Evolutionary conservation across 2,797 vertebrate species (phyloP).

Genomic region (Myotis pilosus): DNA sequence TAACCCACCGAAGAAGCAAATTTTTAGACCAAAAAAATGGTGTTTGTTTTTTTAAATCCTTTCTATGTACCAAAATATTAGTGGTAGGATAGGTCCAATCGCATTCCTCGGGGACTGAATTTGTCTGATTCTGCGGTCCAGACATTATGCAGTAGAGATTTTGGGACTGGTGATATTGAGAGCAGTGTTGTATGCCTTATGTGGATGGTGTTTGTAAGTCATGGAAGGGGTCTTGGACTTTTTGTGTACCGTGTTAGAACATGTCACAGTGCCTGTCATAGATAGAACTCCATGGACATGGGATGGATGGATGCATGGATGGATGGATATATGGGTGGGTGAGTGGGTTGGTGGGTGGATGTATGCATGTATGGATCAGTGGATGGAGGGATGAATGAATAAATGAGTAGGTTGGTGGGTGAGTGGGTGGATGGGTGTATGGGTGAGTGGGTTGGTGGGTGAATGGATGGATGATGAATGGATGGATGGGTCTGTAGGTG

Average conservation of each 20-base stretch:
- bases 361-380: too few species aligned
- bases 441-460: background rate
- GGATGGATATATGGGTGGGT: too few species aligned
- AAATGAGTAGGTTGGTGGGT: too few species aligned
- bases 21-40: too few species aligned
- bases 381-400: too few species aligned
- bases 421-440: too few species aligned
- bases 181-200: fast-evolving
- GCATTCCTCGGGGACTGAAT: too few species aligned
- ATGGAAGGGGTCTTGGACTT: background rate
- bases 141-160: fast-evolving
- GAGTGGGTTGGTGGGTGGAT: too few species aligned
- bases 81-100: background rate
- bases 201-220: fast-evolving
- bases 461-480: background rate
- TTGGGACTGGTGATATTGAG: background rate
- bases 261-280: background rate
- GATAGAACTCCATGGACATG: background rate
- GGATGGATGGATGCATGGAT: too few species aligned
- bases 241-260: background rate
- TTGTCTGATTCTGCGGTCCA: background rate
- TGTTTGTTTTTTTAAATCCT: background rate
- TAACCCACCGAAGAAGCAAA: too few species aligned
- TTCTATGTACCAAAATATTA: background rate
- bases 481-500: too few species aligned